These are phyloP conservation scores for Rhopalosiphum padi DNA, from an alignment of 1,140 invertebrate species.

Conservation along the genomic window DNA sequence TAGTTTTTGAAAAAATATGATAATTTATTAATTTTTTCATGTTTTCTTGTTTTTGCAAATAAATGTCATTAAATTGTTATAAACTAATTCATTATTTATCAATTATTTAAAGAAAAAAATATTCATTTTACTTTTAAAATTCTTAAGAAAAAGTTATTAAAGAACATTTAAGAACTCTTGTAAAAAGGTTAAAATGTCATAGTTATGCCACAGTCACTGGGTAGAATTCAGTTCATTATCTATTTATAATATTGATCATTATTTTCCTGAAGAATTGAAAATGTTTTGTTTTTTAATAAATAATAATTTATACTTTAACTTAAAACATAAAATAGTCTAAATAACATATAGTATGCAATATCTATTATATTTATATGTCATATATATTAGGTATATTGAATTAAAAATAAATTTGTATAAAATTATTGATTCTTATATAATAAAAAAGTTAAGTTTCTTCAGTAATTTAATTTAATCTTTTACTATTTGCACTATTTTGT, in stretches of 20 bases:
- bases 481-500: background rate
- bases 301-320: background rate
- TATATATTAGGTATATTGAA: background rate
- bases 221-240: too few species aligned
- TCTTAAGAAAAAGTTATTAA: background rate
- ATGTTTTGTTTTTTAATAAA: background rate
- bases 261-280: background rate
- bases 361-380: background rate
- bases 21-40: background rate
- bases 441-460: background rate
- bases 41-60: background rate
- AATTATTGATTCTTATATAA: background rate
- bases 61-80: background rate
- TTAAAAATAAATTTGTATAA: background rate
- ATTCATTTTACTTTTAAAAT: background rate
- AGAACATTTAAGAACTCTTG: too few species aligned
- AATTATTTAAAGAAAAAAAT: background rate
- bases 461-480: background rate
- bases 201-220: too few species aligned
- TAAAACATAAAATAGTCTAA: background rate
- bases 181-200: too few species aligned
- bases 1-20: background rate
- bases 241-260: background rate
- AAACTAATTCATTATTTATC: background rate
- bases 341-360: background rate